Conservation (phyloP, 2,113 vertebrate genomes). For the Chamaetylas fuelleborni region DNA sequence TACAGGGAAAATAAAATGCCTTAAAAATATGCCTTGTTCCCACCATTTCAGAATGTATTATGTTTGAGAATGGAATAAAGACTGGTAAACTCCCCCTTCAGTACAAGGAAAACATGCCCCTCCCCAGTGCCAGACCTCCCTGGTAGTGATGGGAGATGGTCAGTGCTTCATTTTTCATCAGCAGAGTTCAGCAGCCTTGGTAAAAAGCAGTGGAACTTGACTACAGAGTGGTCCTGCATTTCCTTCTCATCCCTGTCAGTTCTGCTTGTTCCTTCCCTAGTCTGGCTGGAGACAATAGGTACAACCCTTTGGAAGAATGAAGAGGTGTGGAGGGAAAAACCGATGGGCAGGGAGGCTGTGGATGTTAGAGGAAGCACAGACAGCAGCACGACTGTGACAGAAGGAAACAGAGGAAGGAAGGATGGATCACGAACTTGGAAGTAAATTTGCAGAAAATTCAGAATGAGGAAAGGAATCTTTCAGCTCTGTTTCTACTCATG, state of each 20-base stretch:
- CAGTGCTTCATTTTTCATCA: not conserved
- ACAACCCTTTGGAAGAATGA: not conserved
- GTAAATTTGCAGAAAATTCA: not conserved
- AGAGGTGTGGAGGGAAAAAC: not conserved
- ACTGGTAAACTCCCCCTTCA: not conserved
- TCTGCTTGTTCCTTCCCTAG: not conserved
- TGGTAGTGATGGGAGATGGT: not conserved
- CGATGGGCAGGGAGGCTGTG: not conserved
- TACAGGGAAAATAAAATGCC: not conserved
- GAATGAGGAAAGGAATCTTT: not conserved
- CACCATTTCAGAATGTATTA: not conserved
- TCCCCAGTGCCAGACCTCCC: not conserved
- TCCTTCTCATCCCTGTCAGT: not conserved
- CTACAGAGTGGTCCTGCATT: not conserved
- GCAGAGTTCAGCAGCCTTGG: not conserved
- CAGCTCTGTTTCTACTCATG: accelerated
- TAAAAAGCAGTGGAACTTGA: not conserved
- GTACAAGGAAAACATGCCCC: not conserved
- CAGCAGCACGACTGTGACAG: accelerated
- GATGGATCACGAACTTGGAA: not conserved
- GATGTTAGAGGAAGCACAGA: not conserved
- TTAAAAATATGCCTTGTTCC: not conserved
- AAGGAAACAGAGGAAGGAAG: not conserved
- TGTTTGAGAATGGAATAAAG: not conserved
- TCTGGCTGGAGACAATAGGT: not conserved